phyloP scores from a whole-genome alignment of 2,888 invertebrate genomes.

The Neoitamus cyanurus region DNA sequence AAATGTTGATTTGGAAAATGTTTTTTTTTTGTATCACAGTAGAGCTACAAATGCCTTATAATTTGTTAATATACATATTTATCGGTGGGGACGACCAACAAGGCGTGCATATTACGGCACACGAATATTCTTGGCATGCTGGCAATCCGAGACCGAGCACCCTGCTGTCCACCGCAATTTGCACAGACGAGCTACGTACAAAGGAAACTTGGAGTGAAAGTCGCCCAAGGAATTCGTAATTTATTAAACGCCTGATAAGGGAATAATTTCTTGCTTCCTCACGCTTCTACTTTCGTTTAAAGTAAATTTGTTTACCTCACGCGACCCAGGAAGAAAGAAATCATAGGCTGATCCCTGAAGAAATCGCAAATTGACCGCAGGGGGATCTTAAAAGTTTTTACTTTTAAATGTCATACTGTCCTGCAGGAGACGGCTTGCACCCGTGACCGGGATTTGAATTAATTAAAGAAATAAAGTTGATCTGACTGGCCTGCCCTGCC shows the following conservation, averaged over 20 bases:
- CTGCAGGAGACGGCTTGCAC: background rate
- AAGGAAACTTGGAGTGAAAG: background rate
- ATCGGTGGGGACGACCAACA: background rate
- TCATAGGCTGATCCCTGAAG: background rate
- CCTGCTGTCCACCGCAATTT: background rate
- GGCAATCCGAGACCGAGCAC: background rate
- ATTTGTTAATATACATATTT: background rate
- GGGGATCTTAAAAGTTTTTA: background rate
- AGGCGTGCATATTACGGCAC: background rate
- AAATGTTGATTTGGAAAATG: background rate
- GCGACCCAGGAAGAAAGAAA: conserved; percentile 9
- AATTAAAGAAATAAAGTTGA: background rate
- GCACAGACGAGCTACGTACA: background rate
- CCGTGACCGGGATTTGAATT: background rate
- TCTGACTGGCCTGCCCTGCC: background rate
- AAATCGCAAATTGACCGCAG: background rate
- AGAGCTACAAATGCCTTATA: background rate
- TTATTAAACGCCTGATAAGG: conserved; percentile 36
- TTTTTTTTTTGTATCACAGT: background rate
- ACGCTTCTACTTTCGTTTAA: conserved; percentile 16
- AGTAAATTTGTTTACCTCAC: conserved; percentile 20
- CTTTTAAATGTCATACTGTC: background rate
- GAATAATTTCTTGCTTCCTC: conserved; percentile 32
- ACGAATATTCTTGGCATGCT: background rate
- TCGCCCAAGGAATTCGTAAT: background rate